A percentile compares a stretch with the other conserved stretches of the same genome.
These are phyloP conservation scores for Macropis europaea DNA, from an alignment of 2,888 invertebrate species.

Conservation along the genomic window DNA sequence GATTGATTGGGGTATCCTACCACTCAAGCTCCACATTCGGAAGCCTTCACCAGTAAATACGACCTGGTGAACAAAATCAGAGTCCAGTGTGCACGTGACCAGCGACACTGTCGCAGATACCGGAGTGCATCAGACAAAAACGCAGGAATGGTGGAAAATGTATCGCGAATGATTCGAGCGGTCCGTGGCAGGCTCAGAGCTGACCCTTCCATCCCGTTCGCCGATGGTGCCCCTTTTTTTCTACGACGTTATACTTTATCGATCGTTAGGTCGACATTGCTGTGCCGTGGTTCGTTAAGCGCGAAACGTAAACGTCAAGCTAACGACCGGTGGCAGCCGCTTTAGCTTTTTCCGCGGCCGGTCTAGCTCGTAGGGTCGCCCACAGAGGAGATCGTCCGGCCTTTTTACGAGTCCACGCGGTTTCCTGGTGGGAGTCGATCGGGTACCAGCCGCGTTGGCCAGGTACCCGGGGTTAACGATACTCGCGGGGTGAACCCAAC, in stretches of 20 bases:
- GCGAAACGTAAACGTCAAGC: slow-evolving; percentile 56
- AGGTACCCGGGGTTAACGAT: slow-evolving; percentile 38
- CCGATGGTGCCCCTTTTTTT: slow-evolving; percentile 23
- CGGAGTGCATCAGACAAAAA: not conserved
- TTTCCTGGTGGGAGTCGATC: slow-evolving; percentile 42
- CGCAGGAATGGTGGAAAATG: slow-evolving; percentile 23
- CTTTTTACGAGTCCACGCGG: slow-evolving; percentile 32
- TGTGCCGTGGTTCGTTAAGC: slow-evolving; percentile 55
- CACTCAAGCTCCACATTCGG: no score
- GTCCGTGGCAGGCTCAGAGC: slow-evolving; percentile 2
- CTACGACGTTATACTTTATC: slow-evolving; percentile 57
- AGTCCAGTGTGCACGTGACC: not conserved
- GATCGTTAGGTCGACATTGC: slow-evolving; percentile 59
- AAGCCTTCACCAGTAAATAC: no score
- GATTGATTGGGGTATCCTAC: no score
- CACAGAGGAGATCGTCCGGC: slow-evolving; percentile 39
- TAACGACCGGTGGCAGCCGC: slow-evolving; percentile 53
- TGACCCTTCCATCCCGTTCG: not conserved
- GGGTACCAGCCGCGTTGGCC: no score
- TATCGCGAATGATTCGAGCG: slow-evolving; percentile 33
- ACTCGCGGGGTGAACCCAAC: slow-evolving; percentile 14
- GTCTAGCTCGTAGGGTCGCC: slow-evolving; percentile 38
- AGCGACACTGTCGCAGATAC: slow-evolving; percentile 18
- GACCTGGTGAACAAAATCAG: no score
- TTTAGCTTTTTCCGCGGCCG: slow-evolving; percentile 39